Base-by-base conservation (phyloP, 53 echinoderm and acorn worm species). In the Actinopyga echinites region DNA sequence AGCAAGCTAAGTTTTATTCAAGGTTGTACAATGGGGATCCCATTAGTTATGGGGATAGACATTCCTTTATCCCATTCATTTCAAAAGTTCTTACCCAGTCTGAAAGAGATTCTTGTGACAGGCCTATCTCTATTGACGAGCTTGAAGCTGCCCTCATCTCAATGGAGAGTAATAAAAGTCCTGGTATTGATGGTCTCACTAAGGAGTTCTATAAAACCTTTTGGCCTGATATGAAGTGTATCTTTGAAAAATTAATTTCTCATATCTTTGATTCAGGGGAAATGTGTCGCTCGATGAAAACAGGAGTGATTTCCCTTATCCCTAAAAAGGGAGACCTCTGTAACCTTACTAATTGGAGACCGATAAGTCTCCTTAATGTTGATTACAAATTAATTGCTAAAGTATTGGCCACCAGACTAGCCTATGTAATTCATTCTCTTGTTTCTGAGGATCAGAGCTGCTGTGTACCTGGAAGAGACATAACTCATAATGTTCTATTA, bases 131-230 rank as follows among this genome's bases (percentile, higher is more conserved):
- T 6, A 8, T 64, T 20, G 66, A 64, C 17, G 83, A 83, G 26
- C 30, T 83, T 15, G 30, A 45, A 12, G 28, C 37, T 23, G 65
- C 83, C 22, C 83, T 83, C 53, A 24, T 7, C 21, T 22, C 35
- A 1, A 64, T 63, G 64, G 66, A 65, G 22, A 36, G 23, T 40
- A 67, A 83, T 64, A 82, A 64, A 22, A 82, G 83, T 23, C 83
- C 64, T 12, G 83, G 83, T 37, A 22, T 40, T 8, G 83, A 83
- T 66, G 83, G 83, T 4, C 45, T 83, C n/a, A 63, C 83, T 40
- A 21, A n/a, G 5, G 83, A 65, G 45, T 83, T 83, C 42, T 83
- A 65, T 66, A 24, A 19, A 66, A 30, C 20, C 31, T 83, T 83
- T 30, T 83, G 64, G 36, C 20, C 61, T 13, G 67, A 83, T n/a